Percentiles rank a stretch among this genome's conserved stretches.
Conservation (phyloP, 1,140 invertebrate genomes). For the Camponotus pennsylvanicus region DNA sequence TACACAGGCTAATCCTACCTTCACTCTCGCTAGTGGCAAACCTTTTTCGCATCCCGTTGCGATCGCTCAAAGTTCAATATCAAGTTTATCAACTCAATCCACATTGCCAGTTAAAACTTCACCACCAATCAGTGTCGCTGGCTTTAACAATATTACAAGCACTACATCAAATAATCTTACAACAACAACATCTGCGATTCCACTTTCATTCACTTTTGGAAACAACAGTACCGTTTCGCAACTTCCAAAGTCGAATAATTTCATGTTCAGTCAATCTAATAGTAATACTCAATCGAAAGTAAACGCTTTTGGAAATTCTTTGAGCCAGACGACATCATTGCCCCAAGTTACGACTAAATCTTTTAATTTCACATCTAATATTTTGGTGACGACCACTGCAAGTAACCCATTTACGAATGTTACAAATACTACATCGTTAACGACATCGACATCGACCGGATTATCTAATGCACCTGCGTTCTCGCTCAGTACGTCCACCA, state of each 20-base stretch:
- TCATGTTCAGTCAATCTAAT: slow-evolving; percentile 11
- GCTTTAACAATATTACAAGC: slow-evolving; percentile 10
- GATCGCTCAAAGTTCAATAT: not conserved
- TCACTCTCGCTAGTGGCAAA: not conserved
- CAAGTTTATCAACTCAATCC: not conserved
- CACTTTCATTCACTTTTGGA: slow-evolving; percentile 46
- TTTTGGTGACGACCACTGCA: not conserved
- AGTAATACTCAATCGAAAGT: not conserved
- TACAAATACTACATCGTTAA: not conserved
- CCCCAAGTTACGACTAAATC: slow-evolving; percentile 14
- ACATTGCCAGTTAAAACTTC: not conserved
- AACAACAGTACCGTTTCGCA: not conserved
- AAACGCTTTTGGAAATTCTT: slow-evolving; percentile 41
- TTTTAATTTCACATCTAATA: slow-evolving; percentile 27
- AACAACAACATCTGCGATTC: not conserved
- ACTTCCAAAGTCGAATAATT: slow-evolving; percentile 29
- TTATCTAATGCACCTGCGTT: slow-evolving; percentile 32
- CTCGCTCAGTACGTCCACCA: not conserved
- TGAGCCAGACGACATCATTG: not conserved
- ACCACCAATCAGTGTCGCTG: not conserved
- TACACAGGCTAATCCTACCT: not conserved
- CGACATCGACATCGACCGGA: slow-evolving; percentile 21
- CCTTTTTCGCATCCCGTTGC: not conserved
- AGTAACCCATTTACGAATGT: not conserved
- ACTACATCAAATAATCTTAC: not conserved